phyloP scores from a whole-genome alignment of 2,888 invertebrate genomes.

The Phengaris arion region DNA sequence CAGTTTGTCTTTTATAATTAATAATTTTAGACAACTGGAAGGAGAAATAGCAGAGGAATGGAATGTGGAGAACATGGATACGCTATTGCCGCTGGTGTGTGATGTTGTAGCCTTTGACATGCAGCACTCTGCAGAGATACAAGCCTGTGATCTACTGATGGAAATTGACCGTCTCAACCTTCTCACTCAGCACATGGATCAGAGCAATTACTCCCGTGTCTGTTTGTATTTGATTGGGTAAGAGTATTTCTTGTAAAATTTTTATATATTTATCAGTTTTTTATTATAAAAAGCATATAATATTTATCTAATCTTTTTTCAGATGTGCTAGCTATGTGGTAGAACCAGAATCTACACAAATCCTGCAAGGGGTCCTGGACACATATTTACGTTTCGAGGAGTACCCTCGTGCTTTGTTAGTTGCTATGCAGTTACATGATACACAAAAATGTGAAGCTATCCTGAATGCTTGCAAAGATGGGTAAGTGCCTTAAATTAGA shows the following conservation, averaged over 20 bases:
- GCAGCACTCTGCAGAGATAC: slow-evolving; percentile 98
- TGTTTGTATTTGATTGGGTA: slow-evolving; percentile 91
- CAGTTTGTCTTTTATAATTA: background rate
- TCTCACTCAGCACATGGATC: slow-evolving; percentile 91
- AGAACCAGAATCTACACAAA: slow-evolving; percentile 93
- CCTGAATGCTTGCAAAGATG: slow-evolving; percentile 90
- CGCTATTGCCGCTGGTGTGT: slow-evolving; percentile 87
- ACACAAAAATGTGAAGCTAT: slow-evolving; percentile 89
- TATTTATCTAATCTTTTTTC: slow-evolving; percentile 41
- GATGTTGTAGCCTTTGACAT: slow-evolving; percentile 97
- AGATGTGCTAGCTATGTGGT: slow-evolving; percentile 98
- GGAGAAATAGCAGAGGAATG: slow-evolving; percentile 95
- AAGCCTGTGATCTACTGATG: slow-evolving; percentile 98
- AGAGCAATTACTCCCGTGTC: slow-evolving; percentile 93
- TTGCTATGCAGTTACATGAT: slow-evolving; percentile 94
- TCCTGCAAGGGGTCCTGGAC: slow-evolving; percentile 89
- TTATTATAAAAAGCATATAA: no score
- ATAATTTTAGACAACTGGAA: slow-evolving; percentile 85
- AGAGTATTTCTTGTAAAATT: slow-evolving; percentile 34
- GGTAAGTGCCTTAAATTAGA: slow-evolving; percentile 75
- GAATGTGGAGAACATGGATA: slow-evolving; percentile 77
- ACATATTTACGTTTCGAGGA: slow-evolving; percentile 93
- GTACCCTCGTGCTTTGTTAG: slow-evolving; percentile 92
- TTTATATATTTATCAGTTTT: no score
- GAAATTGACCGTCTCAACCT: slow-evolving; percentile 96